A percentile compares a stretch with the other conserved stretches of the same genome.
phyloP scores from a whole-genome alignment of 2,888 invertebrate genomes.

The Cephus nigrinus region DNA sequence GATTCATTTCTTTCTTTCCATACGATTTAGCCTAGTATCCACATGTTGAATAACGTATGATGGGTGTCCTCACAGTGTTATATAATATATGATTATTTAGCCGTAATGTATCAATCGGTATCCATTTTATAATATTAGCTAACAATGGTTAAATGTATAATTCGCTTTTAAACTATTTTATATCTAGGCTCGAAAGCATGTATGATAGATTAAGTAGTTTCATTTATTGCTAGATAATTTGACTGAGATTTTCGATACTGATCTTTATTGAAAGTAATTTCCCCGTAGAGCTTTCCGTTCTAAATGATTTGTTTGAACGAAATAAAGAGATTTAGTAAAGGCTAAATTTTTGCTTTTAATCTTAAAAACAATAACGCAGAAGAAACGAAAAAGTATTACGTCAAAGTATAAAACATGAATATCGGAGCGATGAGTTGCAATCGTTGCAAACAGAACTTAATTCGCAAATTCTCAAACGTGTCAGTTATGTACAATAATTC shows the following conservation, averaged over 20 bases:
- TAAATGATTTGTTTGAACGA: not conserved
- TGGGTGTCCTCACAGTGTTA: conserved; percentile 40
- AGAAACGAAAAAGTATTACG: not conserved
- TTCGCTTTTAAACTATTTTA: conserved; percentile 35
- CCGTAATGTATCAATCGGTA: conserved; percentile 43
- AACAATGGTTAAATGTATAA: conserved; percentile 26
- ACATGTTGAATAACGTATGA: conserved; percentile 30
- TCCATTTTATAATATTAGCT: conserved; percentile 26
- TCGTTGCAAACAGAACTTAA: not conserved
- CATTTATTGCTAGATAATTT: conserved; percentile 57
- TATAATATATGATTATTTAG: conserved; percentile 37
- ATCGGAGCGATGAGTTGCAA: not conserved
- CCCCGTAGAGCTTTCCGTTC: not conserved
- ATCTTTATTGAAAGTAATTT: conserved; percentile 25
- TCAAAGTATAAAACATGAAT: not conserved
- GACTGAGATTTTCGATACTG: conserved; percentile 46
- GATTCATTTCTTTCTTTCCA: not conserved
- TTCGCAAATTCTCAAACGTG: conserved; percentile 19
- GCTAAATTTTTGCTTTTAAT: conserved; percentile 24
- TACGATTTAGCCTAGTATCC: conserved; percentile 45
- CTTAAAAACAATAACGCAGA: conserved; percentile 9
- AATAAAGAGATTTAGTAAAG: conserved; percentile 1
- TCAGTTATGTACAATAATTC: conserved; percentile 32
- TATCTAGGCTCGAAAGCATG: conserved; percentile 38
- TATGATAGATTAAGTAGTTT: conserved; percentile 47